phyloP scores from a whole-genome alignment of 92 coral and sea anemone species.

The Epizoanthus illoricatus region DNA sequence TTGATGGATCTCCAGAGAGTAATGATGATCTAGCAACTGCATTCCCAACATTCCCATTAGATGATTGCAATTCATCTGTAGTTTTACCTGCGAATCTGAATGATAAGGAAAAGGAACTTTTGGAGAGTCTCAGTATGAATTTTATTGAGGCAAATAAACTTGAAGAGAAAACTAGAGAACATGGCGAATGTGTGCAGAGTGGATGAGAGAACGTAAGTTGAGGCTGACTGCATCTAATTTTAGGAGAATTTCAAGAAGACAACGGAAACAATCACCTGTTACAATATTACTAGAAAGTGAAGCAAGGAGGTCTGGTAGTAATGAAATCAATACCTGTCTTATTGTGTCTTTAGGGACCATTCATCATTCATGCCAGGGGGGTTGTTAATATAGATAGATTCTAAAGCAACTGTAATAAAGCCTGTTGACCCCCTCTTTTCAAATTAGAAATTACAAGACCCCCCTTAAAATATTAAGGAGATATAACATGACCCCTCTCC shows the following conservation, averaged over 20 bases:
- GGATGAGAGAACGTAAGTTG: constrained; percentile 48
- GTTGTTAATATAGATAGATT: too few relatives aligned
- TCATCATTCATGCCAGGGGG: too few relatives aligned
- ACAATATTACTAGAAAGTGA: too few relatives aligned
- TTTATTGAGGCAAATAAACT: constrained; percentile 47
- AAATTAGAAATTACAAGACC: too few relatives aligned
- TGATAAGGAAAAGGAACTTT: constrained; percentile 45
- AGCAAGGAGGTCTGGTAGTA: too few relatives aligned
- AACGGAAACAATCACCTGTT: constrained; percentile 59
- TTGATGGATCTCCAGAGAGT: constrained; percentile 41
- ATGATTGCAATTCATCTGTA: constrained; percentile 46
- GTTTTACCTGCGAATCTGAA: constrained; percentile 42
- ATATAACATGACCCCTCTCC: too few relatives aligned
- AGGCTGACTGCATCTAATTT: constrained; percentile 62
- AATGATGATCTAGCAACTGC: constrained; percentile 27
- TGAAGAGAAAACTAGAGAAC: constrained; percentile 56
- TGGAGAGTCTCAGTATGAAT: constrained; percentile 43
- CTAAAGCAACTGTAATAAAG: too few relatives aligned
- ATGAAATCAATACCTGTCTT: too few relatives aligned
- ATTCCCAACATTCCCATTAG: constrained; percentile 58
- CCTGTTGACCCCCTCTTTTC: too few relatives aligned
- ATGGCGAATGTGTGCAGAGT: constrained; percentile 47
- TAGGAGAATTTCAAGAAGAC: constrained; percentile 35
- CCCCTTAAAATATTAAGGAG: too few relatives aligned
- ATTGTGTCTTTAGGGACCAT: too few relatives aligned